Evolutionary conservation across 2,113 vertebrate genomes (phyloP), one percentile per base, ranked within the genome.

Genomic region (Cyanocitta stelleri): DNA sequence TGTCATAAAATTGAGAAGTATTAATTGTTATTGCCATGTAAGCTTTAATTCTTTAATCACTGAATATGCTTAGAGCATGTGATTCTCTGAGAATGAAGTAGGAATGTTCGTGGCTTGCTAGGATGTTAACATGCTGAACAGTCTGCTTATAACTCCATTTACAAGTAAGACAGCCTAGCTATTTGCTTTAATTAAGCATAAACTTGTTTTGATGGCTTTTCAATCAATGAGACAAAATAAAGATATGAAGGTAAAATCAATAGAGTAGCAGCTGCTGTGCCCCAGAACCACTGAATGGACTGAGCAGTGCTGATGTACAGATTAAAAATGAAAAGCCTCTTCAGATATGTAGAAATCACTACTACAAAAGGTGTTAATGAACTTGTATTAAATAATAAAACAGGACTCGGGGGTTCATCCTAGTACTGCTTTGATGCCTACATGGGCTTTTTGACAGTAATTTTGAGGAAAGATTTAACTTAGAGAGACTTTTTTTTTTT

Each of bases 321-420:
- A 93, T 84, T 52, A 90, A 90, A 97, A 85, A 84, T 72, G 29
- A 89, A 95, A 80, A 83, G 7, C 33, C 22, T 62, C 35, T 30
- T 74, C 49, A 59, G 29, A 18, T 68, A 49, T 43, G 32, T 54
- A 88, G 61, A 84, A 85, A 90, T 68, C 22, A 35, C 68, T 89
- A 2, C 73, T 82, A 64, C 52, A 87, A 72, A 92, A 94, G 56
- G 90, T 94, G 76, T 84, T 86, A 93, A 92, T 90, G 72, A 93
- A 78, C n/a, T 63, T 80, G 24, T 86, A 84, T 90, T 94, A 96
- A 96, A 93, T 96, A 94, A 88, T 85, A 75, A 90, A 96, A 41
- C 27, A 86, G 43, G 68, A 59, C 5, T 72, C 79, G 35, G 14
- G 14, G 23, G 62, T 75, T 96, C 52, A 72, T 78, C 68, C 37